Evolutionary conservation across 2,797 vertebrate species (phyloP).

Genomic region (Pseudochirops corinnae): DNA sequence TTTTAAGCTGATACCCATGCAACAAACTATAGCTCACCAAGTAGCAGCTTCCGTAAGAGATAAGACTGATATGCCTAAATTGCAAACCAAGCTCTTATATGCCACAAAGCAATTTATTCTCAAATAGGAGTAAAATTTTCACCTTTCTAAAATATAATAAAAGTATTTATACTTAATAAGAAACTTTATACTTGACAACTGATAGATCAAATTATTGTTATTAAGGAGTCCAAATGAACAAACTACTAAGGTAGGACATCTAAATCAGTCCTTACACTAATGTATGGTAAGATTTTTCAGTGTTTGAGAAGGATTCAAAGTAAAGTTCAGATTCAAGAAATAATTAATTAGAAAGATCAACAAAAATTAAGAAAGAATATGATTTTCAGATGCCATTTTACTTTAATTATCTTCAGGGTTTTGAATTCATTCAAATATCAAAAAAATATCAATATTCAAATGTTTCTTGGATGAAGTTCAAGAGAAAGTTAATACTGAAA

Average conservation of each 20-base stretch:
- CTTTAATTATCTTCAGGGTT: slow-evolving; percentile 41
- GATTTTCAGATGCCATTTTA: slow-evolving; percentile 19
- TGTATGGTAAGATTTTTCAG: slow-evolving; percentile 47
- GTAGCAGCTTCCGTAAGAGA: background rate
- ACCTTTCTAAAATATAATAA: slow-evolving; percentile 47
- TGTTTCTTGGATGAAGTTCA: slow-evolving; percentile 25
- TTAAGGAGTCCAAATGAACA: slow-evolving; percentile 44
- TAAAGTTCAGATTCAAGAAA: slow-evolving; percentile 39
- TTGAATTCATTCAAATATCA: slow-evolving; percentile 24
- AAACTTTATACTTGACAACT: slow-evolving; percentile 4
- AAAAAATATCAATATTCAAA: slow-evolving; percentile 16
- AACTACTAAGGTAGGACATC: slow-evolving; percentile 35
- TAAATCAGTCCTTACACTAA: slow-evolving; percentile 33
- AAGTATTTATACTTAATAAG: slow-evolving; percentile 19
- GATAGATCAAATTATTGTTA: slow-evolving; percentile 49
- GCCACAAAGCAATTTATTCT: slow-evolving; percentile 45
- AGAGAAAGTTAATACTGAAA: background rate
- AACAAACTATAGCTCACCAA: background rate
- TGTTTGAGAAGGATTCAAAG: slow-evolving; percentile 38
- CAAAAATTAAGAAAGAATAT: background rate
- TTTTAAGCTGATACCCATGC: slow-evolving; percentile 21
- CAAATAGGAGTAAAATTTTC: slow-evolving; percentile 32
- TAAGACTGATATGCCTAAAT: background rate
- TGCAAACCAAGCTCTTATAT: slow-evolving; percentile 45
- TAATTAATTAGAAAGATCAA: slow-evolving; percentile 21